A percentile compares a stretch with the other conserved stretches of the same genome.
Evolutionary conservation across 2,113 vertebrate genomes (phyloP).

Genomic region (Xerus inauris): DNA sequence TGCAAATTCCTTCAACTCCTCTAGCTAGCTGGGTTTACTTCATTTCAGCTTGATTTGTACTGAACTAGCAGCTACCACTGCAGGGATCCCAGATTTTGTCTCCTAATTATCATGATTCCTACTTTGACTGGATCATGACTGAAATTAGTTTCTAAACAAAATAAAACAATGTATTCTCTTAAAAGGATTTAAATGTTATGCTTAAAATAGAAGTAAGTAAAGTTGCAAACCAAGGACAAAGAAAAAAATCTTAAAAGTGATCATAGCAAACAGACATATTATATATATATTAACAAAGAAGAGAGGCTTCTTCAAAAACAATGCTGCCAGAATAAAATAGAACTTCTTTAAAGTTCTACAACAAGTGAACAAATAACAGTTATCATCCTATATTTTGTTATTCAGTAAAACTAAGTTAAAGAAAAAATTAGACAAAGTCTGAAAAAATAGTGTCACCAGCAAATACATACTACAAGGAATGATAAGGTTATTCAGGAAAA

Average conservation of each 20-base stretch:
- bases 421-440: background rate
- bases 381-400: background rate
- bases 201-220: background rate
- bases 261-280: background rate
- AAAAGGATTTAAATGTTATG: background rate
- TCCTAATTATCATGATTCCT: background rate
- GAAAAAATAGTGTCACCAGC: background rate
- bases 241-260: background rate
- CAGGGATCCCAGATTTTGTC: background rate
- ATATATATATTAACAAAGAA: background rate
- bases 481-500: background rate
- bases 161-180: background rate
- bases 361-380: background rate
- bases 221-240: background rate
- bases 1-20: background rate
- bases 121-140: background rate
- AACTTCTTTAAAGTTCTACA: background rate
- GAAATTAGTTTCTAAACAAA: background rate
- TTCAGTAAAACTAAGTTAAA: background rate
- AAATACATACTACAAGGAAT: background rate
- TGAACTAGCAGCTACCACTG: background rate
- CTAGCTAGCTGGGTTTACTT: background rate
- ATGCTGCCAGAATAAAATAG: background rate
- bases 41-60: background rate
- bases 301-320: background rate